Percentiles rank a stretch among this genome's conserved stretches.
Evolutionary conservation across 1,140 invertebrate genomes (phyloP).

Genomic region (Zaprionus gabonicus): DNA sequence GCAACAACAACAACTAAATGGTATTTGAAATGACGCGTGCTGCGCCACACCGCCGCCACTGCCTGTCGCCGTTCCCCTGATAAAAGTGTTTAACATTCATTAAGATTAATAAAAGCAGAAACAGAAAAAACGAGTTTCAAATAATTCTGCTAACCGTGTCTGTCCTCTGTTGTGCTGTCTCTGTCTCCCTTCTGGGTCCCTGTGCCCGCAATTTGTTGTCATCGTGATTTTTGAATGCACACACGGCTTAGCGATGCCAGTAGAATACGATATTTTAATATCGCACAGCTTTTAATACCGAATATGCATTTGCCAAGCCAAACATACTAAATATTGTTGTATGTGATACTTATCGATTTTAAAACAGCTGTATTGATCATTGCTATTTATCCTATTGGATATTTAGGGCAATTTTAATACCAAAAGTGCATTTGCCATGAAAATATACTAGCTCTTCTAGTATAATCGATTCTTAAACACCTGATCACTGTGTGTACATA

Average conservation of each 20-base stretch:
- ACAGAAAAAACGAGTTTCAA: conserved; percentile 68
- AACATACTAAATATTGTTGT: background rate
- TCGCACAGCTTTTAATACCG: background rate
- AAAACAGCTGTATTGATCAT: background rate
- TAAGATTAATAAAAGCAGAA: conserved; percentile 76
- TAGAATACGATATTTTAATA: background rate
- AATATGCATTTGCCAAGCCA: background rate
- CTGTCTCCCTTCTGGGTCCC: background rate
- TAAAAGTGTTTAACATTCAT: conserved; percentile 83
- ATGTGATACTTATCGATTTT: background rate
- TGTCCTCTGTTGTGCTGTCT: background rate
- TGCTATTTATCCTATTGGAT: background rate
- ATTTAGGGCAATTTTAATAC: background rate
- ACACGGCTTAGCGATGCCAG: background rate
- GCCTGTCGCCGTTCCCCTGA: conserved; percentile 52
- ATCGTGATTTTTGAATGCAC: conserved; percentile 42
- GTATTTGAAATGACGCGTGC: conserved; percentile 76
- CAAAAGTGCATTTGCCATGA: no score
- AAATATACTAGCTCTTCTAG: no score
- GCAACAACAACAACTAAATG: conserved; percentile 47
- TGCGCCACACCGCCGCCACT: conserved; percentile 30
- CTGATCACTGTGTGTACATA: no score
- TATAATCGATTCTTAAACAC: background rate
- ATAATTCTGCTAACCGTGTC: conserved; percentile 41
- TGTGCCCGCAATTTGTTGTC: conserved; percentile 52